Evolutionary conservation across 2,113 vertebrate species (phyloP), one percentile per base, ranked within the genome.

Genomic region (Salminus brasiliensis): DNA sequence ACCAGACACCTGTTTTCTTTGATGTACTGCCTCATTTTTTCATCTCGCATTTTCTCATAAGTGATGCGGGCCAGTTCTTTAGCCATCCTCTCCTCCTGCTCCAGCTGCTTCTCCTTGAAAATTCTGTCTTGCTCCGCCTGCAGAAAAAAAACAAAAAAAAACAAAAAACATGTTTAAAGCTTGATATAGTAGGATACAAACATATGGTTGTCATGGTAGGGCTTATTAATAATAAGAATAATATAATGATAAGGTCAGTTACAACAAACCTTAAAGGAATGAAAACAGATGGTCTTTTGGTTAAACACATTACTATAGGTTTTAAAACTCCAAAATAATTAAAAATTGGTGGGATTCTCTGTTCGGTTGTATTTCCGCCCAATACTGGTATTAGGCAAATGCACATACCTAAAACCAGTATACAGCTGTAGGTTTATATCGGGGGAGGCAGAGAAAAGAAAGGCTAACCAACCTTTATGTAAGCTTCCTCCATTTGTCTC

Each of bases 1-100:
- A 53, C 10, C 21, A 52, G 60, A 2, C 59, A 98, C 97, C 97
- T 98, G 93, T 95, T 98, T 76, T 94, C 93, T 90, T 91, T 92
- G 6, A 98, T 87, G 85, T 94, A 90, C 75, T 97, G 96, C 85
- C 96, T 93, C 89, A 96, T 94, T 88, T 95, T 98, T 29, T 96
- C 95, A 1, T 98, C 93, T 72, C 85, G 93, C 0, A 93, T 87
- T 23, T 91, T 90, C 52, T 96, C 93, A 0, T 82, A 79, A 63
- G 89, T 88, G 79, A 95, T 86, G 78, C 92, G 92, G 1, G 94
- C 94, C 87, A 96, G 75, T 81, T 98, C 96, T 0, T 85, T 83
- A 1, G 95, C 95, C 87, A 96, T 86, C 71, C 90, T 91, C 81
- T 97, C 93, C 74, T 97, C 95, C 72, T 94, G 95, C 84, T 95